Conservation (phyloP, 2,113 vertebrate species). For the Sakesphorus luctuosus region DNA sequence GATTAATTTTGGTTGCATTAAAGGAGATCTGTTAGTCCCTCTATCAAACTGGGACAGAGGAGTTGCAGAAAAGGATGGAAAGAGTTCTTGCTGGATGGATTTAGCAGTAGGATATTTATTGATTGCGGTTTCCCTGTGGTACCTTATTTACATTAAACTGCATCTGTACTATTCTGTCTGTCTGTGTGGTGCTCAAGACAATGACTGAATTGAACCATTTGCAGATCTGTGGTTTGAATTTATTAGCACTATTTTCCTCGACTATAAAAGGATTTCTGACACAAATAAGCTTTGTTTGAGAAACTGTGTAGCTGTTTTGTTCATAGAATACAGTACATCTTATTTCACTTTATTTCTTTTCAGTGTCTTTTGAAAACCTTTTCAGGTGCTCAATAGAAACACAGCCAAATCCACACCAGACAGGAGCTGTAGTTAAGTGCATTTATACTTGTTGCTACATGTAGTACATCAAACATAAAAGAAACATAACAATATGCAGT, state of each 20-base stretch:
- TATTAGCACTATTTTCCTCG: background rate
- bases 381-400: background rate
- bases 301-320: background rate
- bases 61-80: background rate
- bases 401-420: background rate
- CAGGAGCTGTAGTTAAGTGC: background rate
- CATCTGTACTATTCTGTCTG: background rate
- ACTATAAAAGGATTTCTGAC: background rate
- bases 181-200: background rate
- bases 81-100: background rate
- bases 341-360: slow-evolving; percentile 20
- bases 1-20: background rate
- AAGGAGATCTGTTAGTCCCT: background rate
- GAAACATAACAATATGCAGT: background rate
- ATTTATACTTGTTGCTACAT: background rate
- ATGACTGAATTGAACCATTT: background rate
- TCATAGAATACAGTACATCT: background rate
- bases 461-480: background rate
- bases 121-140: background rate
- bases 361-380: slow-evolving; percentile 14
- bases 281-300: background rate
- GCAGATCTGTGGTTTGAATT: background rate
- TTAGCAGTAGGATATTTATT: background rate
- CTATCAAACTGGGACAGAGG: background rate
- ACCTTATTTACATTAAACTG: background rate